Evolutionary conservation across 2,797 vertebrate species (phyloP).

Genomic region (Dryobates pubescens): DNA sequence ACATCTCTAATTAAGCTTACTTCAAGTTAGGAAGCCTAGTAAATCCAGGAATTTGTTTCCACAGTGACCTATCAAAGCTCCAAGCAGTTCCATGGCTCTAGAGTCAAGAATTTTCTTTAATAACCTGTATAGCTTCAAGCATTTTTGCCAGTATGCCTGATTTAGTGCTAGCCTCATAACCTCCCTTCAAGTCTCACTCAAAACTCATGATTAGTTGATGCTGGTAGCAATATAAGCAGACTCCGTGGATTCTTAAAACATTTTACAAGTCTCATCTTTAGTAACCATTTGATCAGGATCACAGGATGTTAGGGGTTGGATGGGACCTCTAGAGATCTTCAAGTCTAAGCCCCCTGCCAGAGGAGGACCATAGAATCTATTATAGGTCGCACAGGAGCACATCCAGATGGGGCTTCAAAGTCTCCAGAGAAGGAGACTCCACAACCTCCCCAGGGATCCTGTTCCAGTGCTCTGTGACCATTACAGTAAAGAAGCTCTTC

Average conservation of each 20-base stretch:
- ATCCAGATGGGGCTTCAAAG: too few relatives aligned
- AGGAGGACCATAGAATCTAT: too few relatives aligned
- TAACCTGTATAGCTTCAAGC: background rate
- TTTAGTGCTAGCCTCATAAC: background rate
- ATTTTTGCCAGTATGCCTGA: slow-evolving; percentile 10
- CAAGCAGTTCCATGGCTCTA: background rate
- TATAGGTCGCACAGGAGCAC: too few relatives aligned
- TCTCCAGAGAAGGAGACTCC: too few relatives aligned
- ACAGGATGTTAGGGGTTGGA: too few relatives aligned
- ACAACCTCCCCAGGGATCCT: too few relatives aligned
- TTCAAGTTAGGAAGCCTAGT: background rate
- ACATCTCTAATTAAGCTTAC: background rate
- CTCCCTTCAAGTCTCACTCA: background rate
- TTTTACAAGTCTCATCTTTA: background rate
- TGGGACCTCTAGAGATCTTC: too few relatives aligned
- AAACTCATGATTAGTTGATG: slow-evolving; percentile 20
- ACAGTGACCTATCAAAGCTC: background rate
- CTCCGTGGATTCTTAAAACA: background rate
- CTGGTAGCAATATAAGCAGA: slow-evolving; percentile 1
- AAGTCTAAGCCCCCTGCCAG: too few relatives aligned
- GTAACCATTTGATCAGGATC: background rate
- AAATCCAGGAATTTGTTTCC: background rate
- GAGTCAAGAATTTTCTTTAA: slow-evolving; percentile 27
- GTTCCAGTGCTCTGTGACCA: too few relatives aligned
- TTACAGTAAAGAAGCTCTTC: too few relatives aligned